Conservation (phyloP, 1,140 invertebrate genomes). For the Dysdera silvatica region DNA sequence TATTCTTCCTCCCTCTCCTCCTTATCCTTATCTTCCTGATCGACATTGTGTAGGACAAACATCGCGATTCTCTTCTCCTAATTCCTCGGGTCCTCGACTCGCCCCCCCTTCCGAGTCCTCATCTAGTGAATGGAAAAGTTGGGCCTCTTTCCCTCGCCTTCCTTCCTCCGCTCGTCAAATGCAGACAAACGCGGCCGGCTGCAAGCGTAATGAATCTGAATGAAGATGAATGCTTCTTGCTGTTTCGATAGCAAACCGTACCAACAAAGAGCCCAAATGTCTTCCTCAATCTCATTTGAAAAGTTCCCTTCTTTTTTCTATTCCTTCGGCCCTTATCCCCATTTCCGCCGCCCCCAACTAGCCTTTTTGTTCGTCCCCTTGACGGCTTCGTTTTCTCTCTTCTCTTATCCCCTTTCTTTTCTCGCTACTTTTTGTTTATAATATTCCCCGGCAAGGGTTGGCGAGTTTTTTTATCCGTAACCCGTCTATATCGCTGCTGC, state of each 20-base stretch:
- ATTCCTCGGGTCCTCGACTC: constrained; percentile 18
- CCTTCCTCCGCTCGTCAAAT: constrained; percentile 26
- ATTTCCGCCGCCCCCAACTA: constrained; percentile 2
- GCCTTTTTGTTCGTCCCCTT: constrained; percentile 10
- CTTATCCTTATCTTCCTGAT: too few species aligned
- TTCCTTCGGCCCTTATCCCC: constrained; percentile 9
- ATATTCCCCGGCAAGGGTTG: background rate
- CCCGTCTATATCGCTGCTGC: too few species aligned
- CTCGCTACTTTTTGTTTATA: background rate
- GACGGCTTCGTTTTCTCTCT: constrained; percentile 1
- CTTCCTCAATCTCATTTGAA: constrained; percentile 27
- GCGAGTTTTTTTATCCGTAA: too few species aligned
- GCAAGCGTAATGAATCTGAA: constrained; percentile 28
- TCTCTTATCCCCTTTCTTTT: too few species aligned
- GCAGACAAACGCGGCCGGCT: constrained; percentile 19
- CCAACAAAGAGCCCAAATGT: constrained; percentile 20
- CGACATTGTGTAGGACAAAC: too few species aligned
- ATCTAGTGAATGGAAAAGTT: too few species aligned
- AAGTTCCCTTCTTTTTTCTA: constrained; percentile 29
- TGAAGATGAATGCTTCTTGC: constrained; percentile 26
- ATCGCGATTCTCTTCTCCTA: constrained; percentile 14
- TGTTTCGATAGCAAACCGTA: constrained; percentile 23
- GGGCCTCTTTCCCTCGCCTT: constrained; percentile 8
- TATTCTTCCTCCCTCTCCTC: too few species aligned
- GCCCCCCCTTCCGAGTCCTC: background rate